Evolutionary conservation across 2,888 invertebrate genomes (phyloP).

Genomic region (Tortricodes alternella): DNA sequence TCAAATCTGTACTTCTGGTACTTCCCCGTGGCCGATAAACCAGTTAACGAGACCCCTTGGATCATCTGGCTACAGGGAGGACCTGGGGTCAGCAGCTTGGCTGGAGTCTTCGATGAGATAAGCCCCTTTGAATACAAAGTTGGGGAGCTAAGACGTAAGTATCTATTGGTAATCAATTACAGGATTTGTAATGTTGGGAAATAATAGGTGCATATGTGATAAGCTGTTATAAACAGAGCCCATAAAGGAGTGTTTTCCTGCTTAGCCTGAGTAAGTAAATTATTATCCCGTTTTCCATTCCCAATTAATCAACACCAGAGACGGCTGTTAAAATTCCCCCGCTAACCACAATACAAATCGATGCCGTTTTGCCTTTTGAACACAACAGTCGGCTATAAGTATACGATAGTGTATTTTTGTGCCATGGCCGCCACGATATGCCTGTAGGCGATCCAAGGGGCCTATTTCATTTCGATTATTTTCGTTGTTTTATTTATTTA

Average conservation of each 20-base stretch:
- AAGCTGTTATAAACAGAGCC: background rate
- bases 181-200: background rate
- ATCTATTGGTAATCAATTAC: background rate
- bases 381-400: no score
- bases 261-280: background rate
- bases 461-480: no score
- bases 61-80: slow-evolving; percentile 95
- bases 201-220: background rate
- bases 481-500: no score
- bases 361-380: no score
- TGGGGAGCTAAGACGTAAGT: slow-evolving; percentile 54
- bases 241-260: background rate
- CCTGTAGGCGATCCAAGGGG: no score
- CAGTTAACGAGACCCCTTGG: slow-evolving; percentile 81
- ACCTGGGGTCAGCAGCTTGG: slow-evolving; percentile 87
- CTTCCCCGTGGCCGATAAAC: slow-evolving; percentile 82
- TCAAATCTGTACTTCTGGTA: slow-evolving; percentile 94
- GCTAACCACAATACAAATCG: no score
- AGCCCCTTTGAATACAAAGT: slow-evolving; percentile 58
- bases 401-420: no score
- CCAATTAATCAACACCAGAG: no score
- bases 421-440: no score
- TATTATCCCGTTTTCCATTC: no score
- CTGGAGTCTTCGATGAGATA: slow-evolving; percentile 67
- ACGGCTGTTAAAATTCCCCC: no score